These are phyloP conservation scores for Luffia ferchaultella DNA, from an alignment of 2,888 invertebrate species.

Conservation along the genomic window DNA sequence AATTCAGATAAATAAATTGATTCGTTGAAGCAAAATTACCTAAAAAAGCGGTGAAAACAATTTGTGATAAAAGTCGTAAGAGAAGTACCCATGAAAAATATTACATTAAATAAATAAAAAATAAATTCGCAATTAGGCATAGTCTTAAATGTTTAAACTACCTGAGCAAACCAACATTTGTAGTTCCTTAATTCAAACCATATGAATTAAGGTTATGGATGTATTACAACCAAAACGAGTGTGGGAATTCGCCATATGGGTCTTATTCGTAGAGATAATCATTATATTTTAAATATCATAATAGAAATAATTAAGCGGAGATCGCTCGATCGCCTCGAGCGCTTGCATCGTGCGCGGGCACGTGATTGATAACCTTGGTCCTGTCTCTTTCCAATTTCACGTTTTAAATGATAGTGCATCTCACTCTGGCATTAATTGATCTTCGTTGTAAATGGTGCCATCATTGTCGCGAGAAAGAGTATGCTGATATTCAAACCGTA, in stretches of 20 bases:
- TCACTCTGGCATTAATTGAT: constrained; percentile 52
- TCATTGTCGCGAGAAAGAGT: constrained; percentile 51
- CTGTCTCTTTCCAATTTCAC: constrained; percentile 26
- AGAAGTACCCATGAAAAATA: too few relatives aligned
- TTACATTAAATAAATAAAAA: too few relatives aligned
- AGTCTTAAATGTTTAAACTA: too few relatives aligned
- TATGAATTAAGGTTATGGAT: constrained; percentile 32
- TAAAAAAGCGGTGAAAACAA: too few relatives aligned
- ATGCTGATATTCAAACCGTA: constrained; percentile 38
- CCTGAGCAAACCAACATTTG: too few relatives aligned
- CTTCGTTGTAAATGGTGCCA: constrained; percentile 52
- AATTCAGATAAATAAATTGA: too few relatives aligned
- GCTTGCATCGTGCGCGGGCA: constrained; percentile 50
- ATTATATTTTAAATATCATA: constrained; percentile 61
- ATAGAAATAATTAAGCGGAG: constrained; percentile 62
- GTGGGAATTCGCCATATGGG: constrained; percentile 49
- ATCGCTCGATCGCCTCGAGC: constrained; percentile 53
- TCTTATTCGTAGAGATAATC: constrained; percentile 36
- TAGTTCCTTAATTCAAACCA: constrained; percentile 19
- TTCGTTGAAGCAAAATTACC: too few relatives aligned
- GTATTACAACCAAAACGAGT: constrained; percentile 28
- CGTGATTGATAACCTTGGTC: constrained; percentile 55
- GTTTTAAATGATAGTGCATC: constrained; percentile 21
- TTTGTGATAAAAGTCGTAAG: too few relatives aligned
- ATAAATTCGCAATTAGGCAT: too few relatives aligned